These are phyloP conservation scores for Polyommatus icarus DNA, from an alignment of 2,888 invertebrate species.

Conservation along the genomic window DNA sequence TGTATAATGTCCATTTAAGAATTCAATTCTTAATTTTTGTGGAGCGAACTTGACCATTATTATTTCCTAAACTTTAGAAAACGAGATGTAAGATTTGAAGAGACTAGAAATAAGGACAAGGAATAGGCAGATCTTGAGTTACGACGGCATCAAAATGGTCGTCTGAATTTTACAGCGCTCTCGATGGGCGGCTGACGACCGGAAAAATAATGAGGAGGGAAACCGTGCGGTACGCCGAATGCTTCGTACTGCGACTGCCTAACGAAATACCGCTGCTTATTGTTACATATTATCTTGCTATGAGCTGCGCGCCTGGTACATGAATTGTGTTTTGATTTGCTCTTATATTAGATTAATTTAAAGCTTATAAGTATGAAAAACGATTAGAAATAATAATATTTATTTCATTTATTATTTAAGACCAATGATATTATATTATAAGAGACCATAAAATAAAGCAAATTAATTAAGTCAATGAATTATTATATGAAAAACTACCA, in stretches of 20 bases:
- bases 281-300: constrained; percentile 3
- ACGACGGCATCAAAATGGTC: constrained; percentile 36
- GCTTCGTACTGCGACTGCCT: constrained; percentile 31
- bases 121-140: constrained; percentile 20
- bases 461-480: no score
- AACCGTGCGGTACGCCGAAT: constrained; percentile 40
- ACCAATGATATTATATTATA: no score
- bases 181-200: constrained; percentile 65
- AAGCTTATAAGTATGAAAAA: no score
- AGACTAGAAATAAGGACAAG: constrained; percentile 2
- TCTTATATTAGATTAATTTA: no score
- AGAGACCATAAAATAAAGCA: no score
- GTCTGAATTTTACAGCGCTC: constrained; percentile 42
- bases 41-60: no score
- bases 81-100: background rate
- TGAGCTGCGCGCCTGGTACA: background rate
- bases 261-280: constrained; percentile 24
- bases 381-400: no score
- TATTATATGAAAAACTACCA: no score
- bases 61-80: no score
- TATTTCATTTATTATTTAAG: no score
- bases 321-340: constrained; percentile 1
- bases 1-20: no score
- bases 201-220: constrained; percentile 72
- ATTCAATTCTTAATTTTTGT: no score